A percentile compares a stretch with the other conserved stretches of the same genome.
phyloP scores from a whole-genome alignment of 2,113 vertebrate genomes.

The Syngnathus floridae region DNA sequence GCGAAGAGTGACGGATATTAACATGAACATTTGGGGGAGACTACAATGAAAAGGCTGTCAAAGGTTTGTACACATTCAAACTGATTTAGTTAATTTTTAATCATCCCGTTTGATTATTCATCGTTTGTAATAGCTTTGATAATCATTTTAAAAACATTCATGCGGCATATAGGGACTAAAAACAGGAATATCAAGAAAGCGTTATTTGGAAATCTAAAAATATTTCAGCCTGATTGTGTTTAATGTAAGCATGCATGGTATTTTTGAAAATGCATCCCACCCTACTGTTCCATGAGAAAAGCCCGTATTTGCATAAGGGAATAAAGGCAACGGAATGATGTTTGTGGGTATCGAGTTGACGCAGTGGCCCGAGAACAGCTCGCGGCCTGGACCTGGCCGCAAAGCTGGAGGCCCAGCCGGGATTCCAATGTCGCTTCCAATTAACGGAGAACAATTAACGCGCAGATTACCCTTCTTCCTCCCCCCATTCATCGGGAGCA shows the following conservation, averaged over 20 bases:
- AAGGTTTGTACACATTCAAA: not conserved
- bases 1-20: slow-evolving; percentile 14
- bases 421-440: slow-evolving; percentile 92
- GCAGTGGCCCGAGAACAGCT: slow-evolving; percentile 45
- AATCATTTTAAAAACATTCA: not conserved
- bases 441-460: slow-evolving; percentile 91
- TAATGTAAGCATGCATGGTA: not conserved
- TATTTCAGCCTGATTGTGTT: not conserved
- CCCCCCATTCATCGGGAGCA: slow-evolving; percentile 61
- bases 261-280: not conserved
- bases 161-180: too few species aligned
- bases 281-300: not conserved
- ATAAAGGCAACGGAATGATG: not conserved
- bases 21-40: slow-evolving; percentile 18
- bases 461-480: slow-evolving; percentile 71
- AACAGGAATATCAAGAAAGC: not conserved
- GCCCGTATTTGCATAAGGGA: not conserved
- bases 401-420: slow-evolving; percentile 65
- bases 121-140: not conserved
- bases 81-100: slow-evolving; percentile 2
- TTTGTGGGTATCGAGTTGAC: not conserved
- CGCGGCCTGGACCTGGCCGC: slow-evolving; percentile 42
- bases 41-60: not conserved
- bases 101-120: not conserved
- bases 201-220: not conserved